Evolutionary conservation across 1,140 invertebrate species (phyloP).

Genomic region (Magallana gigas): DNA sequence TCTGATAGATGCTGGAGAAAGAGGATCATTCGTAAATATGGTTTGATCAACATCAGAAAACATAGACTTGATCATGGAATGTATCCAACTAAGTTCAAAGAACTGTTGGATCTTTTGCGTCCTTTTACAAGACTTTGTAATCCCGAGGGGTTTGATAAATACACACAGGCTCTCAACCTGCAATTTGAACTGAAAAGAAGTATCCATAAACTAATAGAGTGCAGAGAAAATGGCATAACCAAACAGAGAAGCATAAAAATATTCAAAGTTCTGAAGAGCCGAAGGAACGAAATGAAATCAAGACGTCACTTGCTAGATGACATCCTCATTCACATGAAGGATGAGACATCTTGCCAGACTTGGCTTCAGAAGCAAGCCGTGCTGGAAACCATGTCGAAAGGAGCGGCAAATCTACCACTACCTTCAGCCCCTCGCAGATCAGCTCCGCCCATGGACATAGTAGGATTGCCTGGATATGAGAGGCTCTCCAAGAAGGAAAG

Average conservation of each 20-base stretch:
- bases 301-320: slow-evolving; percentile 79
- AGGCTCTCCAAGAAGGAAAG: slow-evolving; percentile 86
- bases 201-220: slow-evolving; percentile 84
- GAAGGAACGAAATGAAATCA: slow-evolving; percentile 82
- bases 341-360: slow-evolving; percentile 70
- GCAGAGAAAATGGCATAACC: slow-evolving; percentile 86
- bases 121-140: slow-evolving; percentile 87
- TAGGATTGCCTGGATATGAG: slow-evolving; percentile 88
- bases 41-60: slow-evolving; percentile 87
- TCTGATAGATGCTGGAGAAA: slow-evolving; percentile 86
- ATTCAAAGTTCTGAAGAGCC: slow-evolving; percentile 84
- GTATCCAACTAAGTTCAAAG: slow-evolving; percentile 85
- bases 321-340: slow-evolving; percentile 73
- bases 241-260: slow-evolving; percentile 84
- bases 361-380: slow-evolving; percentile 73
- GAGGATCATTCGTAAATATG: slow-evolving; percentile 87
- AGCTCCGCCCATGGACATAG: slow-evolving; percentile 87
- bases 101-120: slow-evolving; percentile 83
- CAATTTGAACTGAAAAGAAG: slow-evolving; percentile 85
- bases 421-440: slow-evolving; percentile 68
- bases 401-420: slow-evolving; percentile 48
- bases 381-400: slow-evolving; percentile 65
- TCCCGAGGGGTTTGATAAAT: slow-evolving; percentile 87
- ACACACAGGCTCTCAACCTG: slow-evolving; percentile 84
- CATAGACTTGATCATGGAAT: slow-evolving; percentile 74